A percentile compares a stretch with the other conserved stretches of the same genome.
phyloP scores from a whole-genome alignment of 2,888 invertebrate genomes.

The Lithosia quadra region DNA sequence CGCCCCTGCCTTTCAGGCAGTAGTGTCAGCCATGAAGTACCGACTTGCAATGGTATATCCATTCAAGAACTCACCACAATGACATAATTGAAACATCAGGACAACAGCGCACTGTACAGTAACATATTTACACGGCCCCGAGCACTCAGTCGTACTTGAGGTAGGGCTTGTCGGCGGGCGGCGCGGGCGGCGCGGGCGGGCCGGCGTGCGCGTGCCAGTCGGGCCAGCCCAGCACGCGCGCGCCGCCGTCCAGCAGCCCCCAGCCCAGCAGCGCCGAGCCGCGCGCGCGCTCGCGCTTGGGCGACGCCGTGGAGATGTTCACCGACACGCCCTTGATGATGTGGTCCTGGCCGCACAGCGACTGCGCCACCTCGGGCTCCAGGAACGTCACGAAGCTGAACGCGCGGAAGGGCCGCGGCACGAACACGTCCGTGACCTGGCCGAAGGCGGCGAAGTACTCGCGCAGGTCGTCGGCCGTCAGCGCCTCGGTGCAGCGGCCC shows the following conservation, averaged over 20 bases:
- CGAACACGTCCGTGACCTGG: constrained; percentile 95
- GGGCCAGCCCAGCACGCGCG: constrained; percentile 64
- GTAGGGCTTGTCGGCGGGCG: constrained; percentile 73
- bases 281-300: constrained; percentile 88
- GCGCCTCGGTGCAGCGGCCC: constrained; percentile 93
- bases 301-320: constrained; percentile 95
- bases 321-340: constrained; percentile 95
- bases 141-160: constrained; percentile 80
- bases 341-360: constrained; percentile 93
- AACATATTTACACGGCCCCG: constrained; percentile 78
- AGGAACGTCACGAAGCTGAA: constrained; percentile 95
- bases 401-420: constrained; percentile 94
- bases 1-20: too few species aligned
- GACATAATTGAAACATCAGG: constrained; percentile 44
- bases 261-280: constrained; percentile 63
- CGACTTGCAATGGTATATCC: neutral
- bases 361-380: constrained; percentile 93
- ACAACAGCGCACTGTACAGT: constrained; percentile 66
- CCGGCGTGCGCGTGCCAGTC: constrained; percentile 64
- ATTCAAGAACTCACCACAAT: constrained; percentile 19
- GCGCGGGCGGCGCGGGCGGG: constrained; percentile 50
- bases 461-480: constrained; percentile 92
- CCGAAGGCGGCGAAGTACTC: constrained; percentile 93
- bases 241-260: constrained; percentile 69
- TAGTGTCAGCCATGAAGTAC: neutral